phyloP scores from a whole-genome alignment of 2,888 invertebrate genomes.

The Helicoverpa assulta region DNA sequence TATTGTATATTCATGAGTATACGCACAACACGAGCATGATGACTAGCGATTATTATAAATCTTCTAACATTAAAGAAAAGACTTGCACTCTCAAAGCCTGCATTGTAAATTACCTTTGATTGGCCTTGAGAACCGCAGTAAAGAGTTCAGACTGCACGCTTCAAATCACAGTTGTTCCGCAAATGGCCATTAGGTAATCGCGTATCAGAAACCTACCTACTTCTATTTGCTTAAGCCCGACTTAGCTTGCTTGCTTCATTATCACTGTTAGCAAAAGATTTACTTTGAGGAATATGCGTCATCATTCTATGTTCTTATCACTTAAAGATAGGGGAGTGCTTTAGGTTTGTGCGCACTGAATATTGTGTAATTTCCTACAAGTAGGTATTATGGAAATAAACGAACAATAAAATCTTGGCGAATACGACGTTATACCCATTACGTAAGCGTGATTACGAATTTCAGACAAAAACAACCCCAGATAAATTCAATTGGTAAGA shows the following conservation, averaged over 20 bases:
- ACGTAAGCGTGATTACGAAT: conserved; percentile 4
- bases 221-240: conserved; percentile 32
- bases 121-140: conserved; percentile 6
- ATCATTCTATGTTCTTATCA: conserved; percentile 34
- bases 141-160: background rate
- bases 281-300: conserved; percentile 37
- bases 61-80: background rate
- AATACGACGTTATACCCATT: background rate
- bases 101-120: background rate
- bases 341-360: conserved; percentile 7
- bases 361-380: conserved; percentile 12
- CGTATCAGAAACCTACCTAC: conserved; percentile 13
- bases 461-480: conserved; percentile 3
- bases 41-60: background rate
- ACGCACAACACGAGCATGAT: conserved; percentile 5
- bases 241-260: conserved; percentile 26
- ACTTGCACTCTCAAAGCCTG: background rate
- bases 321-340: conserved; percentile 4
- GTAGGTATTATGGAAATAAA: conserved; percentile 1
- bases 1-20: conserved; percentile 33
- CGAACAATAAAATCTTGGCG: background rate
- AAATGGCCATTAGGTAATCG: conserved; percentile 28
- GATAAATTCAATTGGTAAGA: conserved; percentile 37
- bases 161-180: conserved; percentile 24
- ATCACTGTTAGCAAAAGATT: conserved; percentile 42